Conservation (phyloP, 2,888 invertebrate species). For the Cenopis cana region DNA sequence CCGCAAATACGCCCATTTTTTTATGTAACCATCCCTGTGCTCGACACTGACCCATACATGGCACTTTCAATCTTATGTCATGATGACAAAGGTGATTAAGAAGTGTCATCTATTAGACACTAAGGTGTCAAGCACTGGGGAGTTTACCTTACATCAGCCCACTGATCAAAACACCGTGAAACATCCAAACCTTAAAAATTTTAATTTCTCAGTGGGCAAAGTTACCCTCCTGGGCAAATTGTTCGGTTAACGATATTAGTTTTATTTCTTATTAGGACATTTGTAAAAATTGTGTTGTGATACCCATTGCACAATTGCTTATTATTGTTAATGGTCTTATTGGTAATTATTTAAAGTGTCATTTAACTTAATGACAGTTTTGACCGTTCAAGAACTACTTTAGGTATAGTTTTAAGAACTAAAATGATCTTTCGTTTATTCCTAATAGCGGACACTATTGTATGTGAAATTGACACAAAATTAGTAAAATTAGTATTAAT, state of each 20-base stretch:
- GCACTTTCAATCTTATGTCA: no score
- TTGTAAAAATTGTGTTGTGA: not conserved
- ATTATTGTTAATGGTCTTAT: not conserved
- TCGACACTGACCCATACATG: no score
- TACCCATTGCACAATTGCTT: not conserved
- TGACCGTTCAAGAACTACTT: not conserved
- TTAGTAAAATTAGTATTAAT: conserved; percentile 6
- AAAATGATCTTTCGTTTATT: conserved; percentile 21
- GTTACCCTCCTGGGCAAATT: not conserved
- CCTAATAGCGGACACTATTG: conserved; percentile 11
- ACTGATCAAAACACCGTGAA: not conserved
- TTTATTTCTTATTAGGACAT: not conserved
- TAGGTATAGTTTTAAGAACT: conserved; percentile 16
- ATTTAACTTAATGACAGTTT: not conserved
- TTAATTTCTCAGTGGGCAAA: not conserved
- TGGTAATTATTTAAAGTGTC: no score
- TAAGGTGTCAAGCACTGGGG: no score
- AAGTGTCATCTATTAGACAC: no score
- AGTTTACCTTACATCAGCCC: not conserved
- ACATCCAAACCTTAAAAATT: no score
- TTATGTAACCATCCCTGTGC: no score
- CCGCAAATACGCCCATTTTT: not conserved
- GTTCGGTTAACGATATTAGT: not conserved
- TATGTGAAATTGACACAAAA: conserved; percentile 29
- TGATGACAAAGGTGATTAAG: no score